Base-by-base conservation (phyloP, 2,113 vertebrate genomes). In the Vidua chalybeata region DNA sequence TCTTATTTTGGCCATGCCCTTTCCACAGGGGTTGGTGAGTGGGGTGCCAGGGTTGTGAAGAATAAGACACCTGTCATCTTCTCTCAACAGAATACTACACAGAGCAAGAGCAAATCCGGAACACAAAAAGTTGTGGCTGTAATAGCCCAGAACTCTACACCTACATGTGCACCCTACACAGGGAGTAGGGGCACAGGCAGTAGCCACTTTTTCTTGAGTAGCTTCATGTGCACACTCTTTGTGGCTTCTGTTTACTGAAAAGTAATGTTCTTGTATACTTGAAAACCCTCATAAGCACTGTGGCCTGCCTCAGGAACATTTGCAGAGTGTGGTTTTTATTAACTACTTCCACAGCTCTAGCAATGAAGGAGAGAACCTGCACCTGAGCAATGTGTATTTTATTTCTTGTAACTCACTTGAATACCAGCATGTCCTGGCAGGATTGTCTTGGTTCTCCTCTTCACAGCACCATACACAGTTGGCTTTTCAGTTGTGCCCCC, bases 31-130 rank as follows among this genome's bases (percentile, higher is more conserved):
- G 9, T 24, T 58, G 56, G 30, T 67, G 61, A 81, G 46, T 58
- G 74, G 58, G 31, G 9, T 91, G 82, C 67, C 85, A 88, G 31
- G 20, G 35, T 41, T 73, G 24, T 80, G 55, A 75, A 79, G 62
- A 89, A 15, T 73, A 84, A 69, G 74, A 43, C 93, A 96, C 82
- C 87, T 93, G 93, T 80, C 61, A 56, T 85, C 71, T 48, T 89
- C 24, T 68, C 30, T 94, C 68, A 76, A 12, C 61, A 68, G 56
- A 83, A 48, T 46, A n/a, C 9, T 55, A 14, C 52, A 58, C 30
- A 85, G 67, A 69, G 43, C 78, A 85, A 76, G 43, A 82, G 37
- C 58, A 93, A 76, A 68, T 83, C 41, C 4, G 7, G 63, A 85
- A 26, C 49, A 64, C 30, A 61, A 13, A 45, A 84, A 37, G 24